Percentiles rank a stretch among this genome's conserved stretches.
phyloP scores from a whole-genome alignment of 2,888 invertebrate genomes.

The Adineta ricciae region DNA sequence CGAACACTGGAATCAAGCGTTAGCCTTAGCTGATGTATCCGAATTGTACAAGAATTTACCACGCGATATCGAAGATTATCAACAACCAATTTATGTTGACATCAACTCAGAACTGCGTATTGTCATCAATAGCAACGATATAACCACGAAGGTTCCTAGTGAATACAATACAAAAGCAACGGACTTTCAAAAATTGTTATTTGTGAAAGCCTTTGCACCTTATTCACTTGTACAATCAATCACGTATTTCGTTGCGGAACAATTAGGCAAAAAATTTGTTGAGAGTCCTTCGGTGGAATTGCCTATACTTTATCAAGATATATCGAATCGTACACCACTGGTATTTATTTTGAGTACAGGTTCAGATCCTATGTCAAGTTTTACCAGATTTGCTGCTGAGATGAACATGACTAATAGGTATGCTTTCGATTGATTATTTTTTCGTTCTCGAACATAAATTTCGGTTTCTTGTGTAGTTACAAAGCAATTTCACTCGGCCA shows the following conservation, averaged over 20 bases:
- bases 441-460: too few relatives aligned
- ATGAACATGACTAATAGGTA: constrained; percentile 46
- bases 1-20: constrained; percentile 63
- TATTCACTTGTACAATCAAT: constrained; percentile 63
- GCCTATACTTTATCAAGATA: constrained; percentile 50
- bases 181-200: constrained; percentile 69
- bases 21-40: constrained; percentile 59
- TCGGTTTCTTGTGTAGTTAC: constrained; percentile 38
- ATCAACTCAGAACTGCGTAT: not conserved
- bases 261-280: constrained; percentile 68
- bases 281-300: constrained; percentile 67
- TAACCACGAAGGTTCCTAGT: not conserved
- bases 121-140: not conserved
- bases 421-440: too few relatives aligned
- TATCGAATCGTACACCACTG: constrained; percentile 59
- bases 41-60: constrained; percentile 44
- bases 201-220: constrained; percentile 60
- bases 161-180: constrained; percentile 51
- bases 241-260: constrained; percentile 66
- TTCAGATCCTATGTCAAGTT: constrained; percentile 53
- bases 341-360: constrained; percentile 78
- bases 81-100: constrained; percentile 9
- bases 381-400: constrained; percentile 48
- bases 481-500: constrained; percentile 51
- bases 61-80: constrained; percentile 38